phyloP scores from a whole-genome alignment of 64 coral and sea anemone species.

The Acropora yongei region DNA sequence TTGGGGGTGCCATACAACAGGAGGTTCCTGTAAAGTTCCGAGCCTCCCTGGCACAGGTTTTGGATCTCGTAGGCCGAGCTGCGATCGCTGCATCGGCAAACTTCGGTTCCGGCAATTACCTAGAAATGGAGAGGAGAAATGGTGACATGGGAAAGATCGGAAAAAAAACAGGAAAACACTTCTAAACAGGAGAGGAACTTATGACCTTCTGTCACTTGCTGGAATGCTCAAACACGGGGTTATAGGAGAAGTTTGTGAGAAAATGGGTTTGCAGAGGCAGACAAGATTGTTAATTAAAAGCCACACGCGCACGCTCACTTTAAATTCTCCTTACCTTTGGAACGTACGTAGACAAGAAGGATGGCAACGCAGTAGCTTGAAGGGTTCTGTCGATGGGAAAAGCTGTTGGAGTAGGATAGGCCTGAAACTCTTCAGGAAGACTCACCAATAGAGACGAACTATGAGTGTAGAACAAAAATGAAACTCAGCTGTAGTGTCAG shows the following conservation, averaged over 20 bases:
- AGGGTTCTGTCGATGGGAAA: constrained; percentile 68
- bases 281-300: too few species aligned
- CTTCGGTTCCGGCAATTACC: constrained; percentile 75
- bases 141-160: too few species aligned
- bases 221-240: too few species aligned
- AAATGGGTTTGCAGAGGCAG: too few species aligned
- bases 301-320: not conserved
- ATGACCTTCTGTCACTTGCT: too few species aligned
- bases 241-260: too few species aligned
- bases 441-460: constrained; percentile 5
- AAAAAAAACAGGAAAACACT: too few species aligned
- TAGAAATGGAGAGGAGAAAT: not conserved
- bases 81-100: constrained; percentile 89
- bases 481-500: too few species aligned
- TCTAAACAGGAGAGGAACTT: too few species aligned
- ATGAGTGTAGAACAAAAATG: not conserved
- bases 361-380: constrained; percentile 70
- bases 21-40: constrained; percentile 64
- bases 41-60: constrained; percentile 59
- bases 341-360: constrained; percentile 81
- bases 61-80: constrained; percentile 87
- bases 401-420: constrained; percentile 17
- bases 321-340: constrained; percentile 71
- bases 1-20: constrained; percentile 81
- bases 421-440: constrained; percentile 6